Evolutionary conservation across 2,797 vertebrate species (phyloP), one percentile per base, ranked within the genome.

Genomic region (Esox masquinongy): DNA sequence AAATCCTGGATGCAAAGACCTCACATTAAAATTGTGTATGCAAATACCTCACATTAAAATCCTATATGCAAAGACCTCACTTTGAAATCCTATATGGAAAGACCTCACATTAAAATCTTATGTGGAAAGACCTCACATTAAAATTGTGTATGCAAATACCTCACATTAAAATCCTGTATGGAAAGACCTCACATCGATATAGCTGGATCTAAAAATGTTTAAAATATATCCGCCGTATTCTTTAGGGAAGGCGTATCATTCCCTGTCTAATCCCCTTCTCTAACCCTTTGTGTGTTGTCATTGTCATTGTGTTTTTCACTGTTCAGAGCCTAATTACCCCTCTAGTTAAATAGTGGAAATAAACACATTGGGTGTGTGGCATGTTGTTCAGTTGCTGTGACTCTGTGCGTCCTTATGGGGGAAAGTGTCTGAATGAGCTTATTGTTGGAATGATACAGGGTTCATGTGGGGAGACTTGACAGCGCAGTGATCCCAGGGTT

Each of bases 271-370:
- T 59, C 56, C 22, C 9, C n/a, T 22, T 22, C 56, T 59, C 56
- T 24, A 24, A 59, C 56, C 17, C n/a, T 24, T 29, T n/a, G 36
- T 69, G 66, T 68, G 36, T 74, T 68, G 70, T 77, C 56, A 34
- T 74, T 68, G 70, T 77, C 56, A 34, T 49, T 80, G 43, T 51
- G 76, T 71, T 77, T 72, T 82, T 78, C 68, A 2, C 26, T 74
- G 36, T 76, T 76, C 68, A 1, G 47, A 72, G 76, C 71, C 79
- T 86, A 82, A 86, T 85, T 85, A 80, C 63, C 51, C 69, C 5
- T 67, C 19, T 72, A 24, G 75, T 29, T 67, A 67, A 19, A 15
- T 39, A 36, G 29, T 56, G 50, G 36, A 39, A 26, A 79, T 29
- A 76, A 73, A 73, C 70, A 73, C 64, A 22, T 19, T 2, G 56